Evolutionary conservation across 2,113 vertebrate genomes (phyloP).

Genomic region (Shinisaurus crocodilurus): DNA sequence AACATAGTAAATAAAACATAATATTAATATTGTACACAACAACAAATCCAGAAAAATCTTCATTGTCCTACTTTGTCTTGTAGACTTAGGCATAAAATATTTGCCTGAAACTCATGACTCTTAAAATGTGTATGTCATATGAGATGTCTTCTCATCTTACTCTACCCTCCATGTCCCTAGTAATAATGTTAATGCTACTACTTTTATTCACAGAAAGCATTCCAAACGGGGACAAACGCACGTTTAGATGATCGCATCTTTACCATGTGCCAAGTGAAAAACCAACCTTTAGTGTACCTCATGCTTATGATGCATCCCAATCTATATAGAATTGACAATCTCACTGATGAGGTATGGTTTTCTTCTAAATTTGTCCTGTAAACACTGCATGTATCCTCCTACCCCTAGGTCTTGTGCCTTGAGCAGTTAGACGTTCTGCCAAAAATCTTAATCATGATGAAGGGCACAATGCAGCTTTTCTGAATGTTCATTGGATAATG

Average conservation of each 20-base stretch:
- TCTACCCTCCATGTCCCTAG: not conserved
- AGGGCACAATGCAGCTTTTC: not conserved
- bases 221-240: slow-evolving; percentile 89
- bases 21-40: not conserved
- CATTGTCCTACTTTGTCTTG: not conserved
- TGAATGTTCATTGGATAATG: not conserved
- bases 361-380: slow-evolving; percentile 19
- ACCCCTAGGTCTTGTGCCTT: not conserved
- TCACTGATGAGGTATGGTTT: slow-evolving; percentile 89
- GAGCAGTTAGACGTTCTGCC: not conserved
- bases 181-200: not conserved
- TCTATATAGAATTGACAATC: slow-evolving; percentile 90
- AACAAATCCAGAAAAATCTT: not conserved
- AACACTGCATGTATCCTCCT: accelerated
- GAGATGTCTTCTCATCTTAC: not conserved
- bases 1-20: not conserved
- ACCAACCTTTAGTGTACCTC: slow-evolving; percentile 90
- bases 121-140: not conserved
- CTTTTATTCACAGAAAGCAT: slow-evolving; percentile 85
- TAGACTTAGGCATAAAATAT: not conserved
- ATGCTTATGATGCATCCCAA: slow-evolving; percentile 93
- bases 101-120: not conserved
- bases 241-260: slow-evolving; percentile 92
- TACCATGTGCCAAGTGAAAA: slow-evolving; percentile 96
- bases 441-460: not conserved